Evolutionary conservation across 2,888 invertebrate species (phyloP).

Genomic region (Augiades crinisus): DNA sequence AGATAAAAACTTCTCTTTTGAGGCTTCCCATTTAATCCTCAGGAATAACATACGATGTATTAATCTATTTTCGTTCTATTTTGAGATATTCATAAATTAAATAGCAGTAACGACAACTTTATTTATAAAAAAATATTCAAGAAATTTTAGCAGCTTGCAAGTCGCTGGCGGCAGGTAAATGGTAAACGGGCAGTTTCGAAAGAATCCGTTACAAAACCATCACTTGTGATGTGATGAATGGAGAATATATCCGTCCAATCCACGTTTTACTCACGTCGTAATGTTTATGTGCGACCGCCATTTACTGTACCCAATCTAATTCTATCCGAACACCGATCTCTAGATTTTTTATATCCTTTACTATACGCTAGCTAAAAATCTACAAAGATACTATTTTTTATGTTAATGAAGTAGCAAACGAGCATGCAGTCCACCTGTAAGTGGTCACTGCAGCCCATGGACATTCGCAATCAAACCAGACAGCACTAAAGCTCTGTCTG

Average conservation of each 20-base stretch:
- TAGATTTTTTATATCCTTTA: no score
- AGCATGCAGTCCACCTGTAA: neutral
- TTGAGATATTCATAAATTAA: neutral
- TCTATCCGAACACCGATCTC: no score
- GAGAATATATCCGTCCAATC: no score
- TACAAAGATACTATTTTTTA: no score
- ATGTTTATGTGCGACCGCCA: no score
- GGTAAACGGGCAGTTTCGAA: neutral
- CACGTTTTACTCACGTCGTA: no score
- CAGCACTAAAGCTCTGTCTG: neutral
- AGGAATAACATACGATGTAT: no score
- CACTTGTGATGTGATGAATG: no score
- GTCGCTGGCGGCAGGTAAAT: neutral
- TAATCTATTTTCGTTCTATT: neutral
- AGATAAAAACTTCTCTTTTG: no score
- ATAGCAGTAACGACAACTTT: neutral
- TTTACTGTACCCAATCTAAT: no score
- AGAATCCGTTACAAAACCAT: conserved; percentile 1
- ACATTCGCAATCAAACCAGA: neutral
- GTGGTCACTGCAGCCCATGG: neutral
- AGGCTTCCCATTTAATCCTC: no score
- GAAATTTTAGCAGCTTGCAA: neutral
- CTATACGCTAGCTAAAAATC: no score
- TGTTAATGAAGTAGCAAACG: neutral
- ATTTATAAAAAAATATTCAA: neutral